These are phyloP conservation scores for Crepidodera aurea DNA, from an alignment of 2,888 invertebrate genomes.

Conservation along the genomic window DNA sequence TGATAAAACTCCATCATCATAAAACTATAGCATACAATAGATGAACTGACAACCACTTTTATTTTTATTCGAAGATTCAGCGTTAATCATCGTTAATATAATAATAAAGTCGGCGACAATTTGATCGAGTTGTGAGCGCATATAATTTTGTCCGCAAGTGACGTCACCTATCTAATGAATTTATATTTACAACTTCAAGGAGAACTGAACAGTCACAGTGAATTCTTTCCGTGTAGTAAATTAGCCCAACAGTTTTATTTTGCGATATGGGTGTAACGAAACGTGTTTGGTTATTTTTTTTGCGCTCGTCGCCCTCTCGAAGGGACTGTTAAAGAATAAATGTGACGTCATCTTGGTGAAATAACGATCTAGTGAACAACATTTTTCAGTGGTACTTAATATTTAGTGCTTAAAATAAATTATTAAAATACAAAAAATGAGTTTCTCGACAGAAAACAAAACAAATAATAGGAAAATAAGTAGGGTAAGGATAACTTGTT, in stretches of 20 bases:
- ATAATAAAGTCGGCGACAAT: slow-evolving; percentile 36
- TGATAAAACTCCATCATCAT: neutral
- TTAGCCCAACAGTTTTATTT: neutral
- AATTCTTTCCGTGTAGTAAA: slow-evolving; percentile 28
- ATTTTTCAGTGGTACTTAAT: neutral
- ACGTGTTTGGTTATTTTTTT: slow-evolving; percentile 23
- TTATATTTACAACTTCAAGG: slow-evolving; percentile 51
- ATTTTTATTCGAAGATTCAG: neutral
- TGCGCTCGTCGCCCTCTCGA: slow-evolving; percentile 17
- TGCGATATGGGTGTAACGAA: slow-evolving; percentile 34
- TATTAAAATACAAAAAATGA: neutral
- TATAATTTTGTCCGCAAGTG: slow-evolving; percentile 38
- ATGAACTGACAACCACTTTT: neutral
- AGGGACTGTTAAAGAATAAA: slow-evolving; percentile 18
- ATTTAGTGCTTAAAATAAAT: neutral
- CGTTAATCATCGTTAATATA: slow-evolving; percentile 27
- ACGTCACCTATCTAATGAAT: slow-evolving; percentile 51
- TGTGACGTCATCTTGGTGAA: slow-evolving; percentile 4
- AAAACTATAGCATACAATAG: neutral
- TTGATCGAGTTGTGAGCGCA: slow-evolving; percentile 41
- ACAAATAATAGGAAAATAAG: slow-evolving; percentile 6
- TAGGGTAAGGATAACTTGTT: slow-evolving; percentile 8
- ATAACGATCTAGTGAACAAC: neutral
- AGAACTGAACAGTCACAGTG: slow-evolving; percentile 36
- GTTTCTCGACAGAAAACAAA: neutral